Percentiles rank a stretch among this genome's conserved stretches.
Evolutionary conservation across 1,140 invertebrate species (phyloP).

Genomic region (Drosophila suzukii): DNA sequence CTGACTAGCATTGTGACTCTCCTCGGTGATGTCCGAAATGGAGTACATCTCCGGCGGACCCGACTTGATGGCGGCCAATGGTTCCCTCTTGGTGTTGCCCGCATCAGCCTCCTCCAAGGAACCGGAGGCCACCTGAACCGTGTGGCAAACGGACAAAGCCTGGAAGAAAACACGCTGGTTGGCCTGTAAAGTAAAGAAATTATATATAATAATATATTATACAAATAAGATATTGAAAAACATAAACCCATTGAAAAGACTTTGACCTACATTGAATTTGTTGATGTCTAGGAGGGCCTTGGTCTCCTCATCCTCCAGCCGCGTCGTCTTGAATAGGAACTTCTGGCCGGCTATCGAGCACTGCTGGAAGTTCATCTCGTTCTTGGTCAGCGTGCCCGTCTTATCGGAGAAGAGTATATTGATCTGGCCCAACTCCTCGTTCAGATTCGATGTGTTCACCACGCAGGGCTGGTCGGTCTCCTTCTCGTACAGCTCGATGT

Average conservation of each 20-base stretch:
- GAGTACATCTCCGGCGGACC: constrained; percentile 76
- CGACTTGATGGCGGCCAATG: constrained; percentile 16
- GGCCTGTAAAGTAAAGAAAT: background rate
- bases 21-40: constrained; percentile 80
- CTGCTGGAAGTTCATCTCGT: constrained; percentile 98
- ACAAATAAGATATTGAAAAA: too few relatives aligned
- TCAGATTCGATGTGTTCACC: constrained; percentile 98
- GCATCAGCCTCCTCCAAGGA: constrained; percentile 36
- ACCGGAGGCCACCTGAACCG: constrained; percentile 87
- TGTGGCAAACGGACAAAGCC: constrained; percentile 91
- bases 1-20: constrained; percentile 80
- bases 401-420: constrained; percentile 98
- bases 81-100: constrained; percentile 28
- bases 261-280: constrained; percentile 12
- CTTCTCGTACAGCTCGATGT: constrained; percentile 96
- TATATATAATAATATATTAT: background rate
- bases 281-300: constrained; percentile 49
- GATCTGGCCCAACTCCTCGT: constrained; percentile 98
- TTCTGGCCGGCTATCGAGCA: constrained; percentile 92
- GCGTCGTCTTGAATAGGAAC: constrained; percentile 86
- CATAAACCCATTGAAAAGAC: too few relatives aligned
- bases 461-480: constrained; percentile 95
- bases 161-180: constrained; percentile 85
- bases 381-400: constrained; percentile 97
- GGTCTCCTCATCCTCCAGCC: constrained; percentile 40